Evolutionary conservation across 2,888 invertebrate species (phyloP).

Genomic region (Tenthredo notha): DNA sequence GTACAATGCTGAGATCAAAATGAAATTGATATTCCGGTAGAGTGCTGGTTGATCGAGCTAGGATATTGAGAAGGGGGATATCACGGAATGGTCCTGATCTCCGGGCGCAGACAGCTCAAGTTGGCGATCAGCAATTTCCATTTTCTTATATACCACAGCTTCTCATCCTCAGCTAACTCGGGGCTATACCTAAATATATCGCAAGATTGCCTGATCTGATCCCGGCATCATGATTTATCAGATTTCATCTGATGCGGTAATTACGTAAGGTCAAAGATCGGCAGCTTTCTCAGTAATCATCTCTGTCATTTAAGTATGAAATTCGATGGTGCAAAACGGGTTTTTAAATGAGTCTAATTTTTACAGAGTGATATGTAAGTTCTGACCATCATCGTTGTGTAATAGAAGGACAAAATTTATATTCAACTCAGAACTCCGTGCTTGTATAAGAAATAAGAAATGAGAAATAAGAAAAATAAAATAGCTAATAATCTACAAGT

Average conservation of each 20-base stretch:
- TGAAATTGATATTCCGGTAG: conserved; percentile 49
- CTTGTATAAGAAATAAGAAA: neutral
- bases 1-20: conserved; percentile 44
- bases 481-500: neutral
- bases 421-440: neutral
- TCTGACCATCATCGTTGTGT: neutral
- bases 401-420: neutral
- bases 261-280: neutral
- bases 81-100: conserved; percentile 40
- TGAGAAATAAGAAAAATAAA: neutral
- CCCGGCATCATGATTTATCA: neutral
- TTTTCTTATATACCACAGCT: conserved; percentile 29
- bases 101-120: conserved; percentile 42
- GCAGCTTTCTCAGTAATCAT: neutral
- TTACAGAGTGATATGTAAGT: neutral
- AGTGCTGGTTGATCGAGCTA: conserved; percentile 43
- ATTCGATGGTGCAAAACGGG: neutral
- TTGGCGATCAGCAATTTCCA: conserved; percentile 43
- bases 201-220: neutral
- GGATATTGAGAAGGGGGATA: conserved; percentile 46
- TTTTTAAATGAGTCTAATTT: conserved; percentile 6
- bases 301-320: neutral
- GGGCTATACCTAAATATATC: neutral
- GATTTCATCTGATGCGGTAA: neutral
- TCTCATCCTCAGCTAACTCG: neutral